These are phyloP conservation scores for Drosophila paranaensis DNA, from an alignment of 2,888 invertebrate genomes.

Conservation along the genomic window DNA sequence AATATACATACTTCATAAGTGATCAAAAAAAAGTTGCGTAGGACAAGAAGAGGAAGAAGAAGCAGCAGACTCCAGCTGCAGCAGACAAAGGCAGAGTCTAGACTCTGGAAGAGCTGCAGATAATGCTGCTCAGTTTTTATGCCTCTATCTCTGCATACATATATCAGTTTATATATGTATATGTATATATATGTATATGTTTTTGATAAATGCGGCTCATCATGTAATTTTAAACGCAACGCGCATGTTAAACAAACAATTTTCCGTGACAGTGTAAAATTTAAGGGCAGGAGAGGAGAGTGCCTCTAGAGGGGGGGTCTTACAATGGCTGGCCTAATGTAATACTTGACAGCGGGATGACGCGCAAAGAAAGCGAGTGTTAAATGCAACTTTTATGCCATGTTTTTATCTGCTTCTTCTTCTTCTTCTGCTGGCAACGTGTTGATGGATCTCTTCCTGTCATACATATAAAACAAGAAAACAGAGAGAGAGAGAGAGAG, in stretches of 20 bases:
- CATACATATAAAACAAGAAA: constrained; percentile 53
- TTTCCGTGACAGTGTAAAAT: constrained; percentile 78
- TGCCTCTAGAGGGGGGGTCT: background rate
- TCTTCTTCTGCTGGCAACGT: constrained; percentile 39
- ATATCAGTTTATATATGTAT: background rate
- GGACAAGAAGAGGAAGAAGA: constrained; percentile 35
- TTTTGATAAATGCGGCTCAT: constrained; percentile 78
- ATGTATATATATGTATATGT: constrained; percentile 12
- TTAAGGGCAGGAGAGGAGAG: constrained; percentile 2
- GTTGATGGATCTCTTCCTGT: constrained; percentile 80
- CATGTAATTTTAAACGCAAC: constrained; percentile 79
- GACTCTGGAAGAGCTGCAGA: constrained; percentile 18
- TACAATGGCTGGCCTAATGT: constrained; percentile 42
- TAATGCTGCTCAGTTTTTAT: constrained; percentile 35
- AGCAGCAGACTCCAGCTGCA: background rate
- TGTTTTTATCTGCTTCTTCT: constrained; percentile 13
- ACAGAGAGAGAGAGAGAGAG: background rate
- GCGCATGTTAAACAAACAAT: constrained; percentile 80
- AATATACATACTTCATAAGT: constrained; percentile 44
- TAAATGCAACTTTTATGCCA: constrained; percentile 73
- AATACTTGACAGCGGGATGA: constrained; percentile 49
- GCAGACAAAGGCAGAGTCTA: constrained; percentile 32
- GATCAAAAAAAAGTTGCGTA: constrained; percentile 68
- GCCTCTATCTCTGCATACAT: background rate
- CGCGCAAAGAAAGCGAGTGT: constrained; percentile 75